Percentiles rank a stretch among this genome's conserved stretches.
Evolutionary conservation across 2,888 invertebrate genomes (phyloP).

Genomic region (Tholera decimalis): DNA sequence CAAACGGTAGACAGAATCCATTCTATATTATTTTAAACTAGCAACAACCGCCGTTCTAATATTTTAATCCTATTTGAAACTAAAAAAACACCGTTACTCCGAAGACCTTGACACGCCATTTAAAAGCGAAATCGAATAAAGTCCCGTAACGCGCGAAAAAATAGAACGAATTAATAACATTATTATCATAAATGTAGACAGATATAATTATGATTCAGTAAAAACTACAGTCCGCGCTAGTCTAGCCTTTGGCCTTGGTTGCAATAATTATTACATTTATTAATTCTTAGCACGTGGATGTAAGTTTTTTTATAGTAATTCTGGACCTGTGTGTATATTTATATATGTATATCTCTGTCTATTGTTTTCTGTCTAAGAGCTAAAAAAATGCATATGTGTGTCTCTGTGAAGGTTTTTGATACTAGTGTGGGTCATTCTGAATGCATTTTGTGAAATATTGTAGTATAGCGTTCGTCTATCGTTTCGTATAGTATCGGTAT

Average conservation of each 20-base stretch:
- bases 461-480: conserved; percentile 12
- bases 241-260: conserved; percentile 55
- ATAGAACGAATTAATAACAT: conserved; percentile 24
- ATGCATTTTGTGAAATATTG: conserved; percentile 26
- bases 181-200: conserved; percentile 29
- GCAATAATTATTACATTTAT: conserved; percentile 48
- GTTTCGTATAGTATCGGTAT: no score
- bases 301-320: conserved; percentile 15
- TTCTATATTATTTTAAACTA: neutral
- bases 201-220: conserved; percentile 39
- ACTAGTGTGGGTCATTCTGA: conserved; percentile 7
- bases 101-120: conserved; percentile 24
- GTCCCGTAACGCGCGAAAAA: conserved; percentile 27
- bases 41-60: neutral
- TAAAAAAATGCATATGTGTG: conserved; percentile 13
- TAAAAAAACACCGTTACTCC: conserved; percentile 29
- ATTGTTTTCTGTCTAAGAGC: conserved; percentile 40
- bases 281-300: conserved; percentile 30
- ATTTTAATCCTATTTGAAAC: neutral
- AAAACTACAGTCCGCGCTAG: conserved; percentile 51
- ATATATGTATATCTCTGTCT: conserved; percentile 22
- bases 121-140: conserved; percentile 28
- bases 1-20: neutral
- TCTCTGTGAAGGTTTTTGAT: conserved; percentile 35
- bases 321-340: conserved; percentile 15